These are phyloP conservation scores for Bibio marci DNA, from an alignment of 2,888 invertebrate genomes.

Conservation along the genomic window DNA sequence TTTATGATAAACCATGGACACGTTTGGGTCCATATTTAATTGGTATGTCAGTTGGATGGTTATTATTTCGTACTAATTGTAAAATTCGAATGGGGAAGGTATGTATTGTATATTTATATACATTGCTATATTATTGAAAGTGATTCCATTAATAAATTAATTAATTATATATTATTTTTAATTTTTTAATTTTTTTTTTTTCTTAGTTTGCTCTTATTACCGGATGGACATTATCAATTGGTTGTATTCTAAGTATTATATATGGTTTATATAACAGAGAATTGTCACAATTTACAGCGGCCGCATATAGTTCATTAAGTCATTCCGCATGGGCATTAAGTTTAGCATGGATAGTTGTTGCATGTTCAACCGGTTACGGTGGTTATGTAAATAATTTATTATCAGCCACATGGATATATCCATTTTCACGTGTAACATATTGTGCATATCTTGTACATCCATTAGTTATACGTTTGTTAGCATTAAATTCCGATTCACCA, in stretches of 20 bases:
- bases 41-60: constrained; percentile 71
- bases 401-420: constrained; percentile 61
- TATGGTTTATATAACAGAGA: constrained; percentile 61
- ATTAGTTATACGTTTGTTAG: constrained; percentile 59
- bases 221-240: constrained; percentile 53
- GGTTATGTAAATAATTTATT: constrained; percentile 58
- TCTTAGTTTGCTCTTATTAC: constrained; percentile 45
- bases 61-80: constrained; percentile 65
- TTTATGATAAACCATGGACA: constrained; percentile 83
- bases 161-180: constrained; percentile 1
- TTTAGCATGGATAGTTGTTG: constrained; percentile 68
- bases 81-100: constrained; percentile 58
- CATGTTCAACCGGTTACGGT: constrained; percentile 71
- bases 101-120: constrained; percentile 4
- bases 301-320: constrained; percentile 63
- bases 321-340: constrained; percentile 71
- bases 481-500: constrained; percentile 67
- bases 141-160: neutral
- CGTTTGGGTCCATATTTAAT: constrained; percentile 68
- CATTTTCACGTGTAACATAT: constrained; percentile 73
- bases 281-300: constrained; percentile 49
- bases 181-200: no score
- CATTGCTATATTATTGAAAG: neutral
- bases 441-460: constrained; percentile 77
- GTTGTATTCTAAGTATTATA: constrained; percentile 51